Conservation (phyloP, 2,797 vertebrate genomes). For the Ctenochaetus hawaiiensis region DNA sequence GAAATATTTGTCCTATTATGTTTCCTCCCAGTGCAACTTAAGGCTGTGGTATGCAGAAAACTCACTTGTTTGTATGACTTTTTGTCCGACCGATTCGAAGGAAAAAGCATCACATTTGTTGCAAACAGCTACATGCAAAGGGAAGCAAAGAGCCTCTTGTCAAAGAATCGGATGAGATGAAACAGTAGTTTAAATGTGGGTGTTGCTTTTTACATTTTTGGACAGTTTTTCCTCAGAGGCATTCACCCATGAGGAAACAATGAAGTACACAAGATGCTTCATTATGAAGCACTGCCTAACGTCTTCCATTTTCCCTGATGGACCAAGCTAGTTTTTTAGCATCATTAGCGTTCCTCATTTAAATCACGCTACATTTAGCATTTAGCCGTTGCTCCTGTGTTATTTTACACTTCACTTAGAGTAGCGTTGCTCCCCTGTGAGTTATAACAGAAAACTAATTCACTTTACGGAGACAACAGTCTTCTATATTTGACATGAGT, state of each 20-base stretch:
- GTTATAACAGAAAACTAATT: slow-evolving; percentile 45
- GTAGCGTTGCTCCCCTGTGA: slow-evolving; percentile 42
- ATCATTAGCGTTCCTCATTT: slow-evolving; percentile 30
- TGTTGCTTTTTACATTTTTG: neutral
- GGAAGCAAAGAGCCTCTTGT: neutral
- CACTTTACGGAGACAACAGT: slow-evolving; percentile 43
- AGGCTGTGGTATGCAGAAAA: neutral
- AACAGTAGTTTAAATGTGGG: no score
- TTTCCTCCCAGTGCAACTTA: slow-evolving; percentile 9
- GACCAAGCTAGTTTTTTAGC: slow-evolving; percentile 1
- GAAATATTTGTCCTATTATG: neutral
- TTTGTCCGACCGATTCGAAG: neutral
- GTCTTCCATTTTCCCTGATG: slow-evolving; percentile 10
- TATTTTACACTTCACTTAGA: slow-evolving; percentile 43
- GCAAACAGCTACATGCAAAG: no score
- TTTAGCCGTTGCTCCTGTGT: slow-evolving; percentile 30
- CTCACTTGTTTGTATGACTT: neutral
- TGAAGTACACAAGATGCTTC: slow-evolving; percentile 1
- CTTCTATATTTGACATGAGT: slow-evolving; percentile 54
- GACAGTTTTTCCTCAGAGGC: neutral
- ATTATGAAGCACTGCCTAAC: slow-evolving; percentile 1
- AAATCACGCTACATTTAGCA: slow-evolving; percentile 2
- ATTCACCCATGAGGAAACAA: neutral
- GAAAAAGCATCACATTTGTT: neutral
- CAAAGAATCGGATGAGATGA: no score